These are phyloP conservation scores for Lasioglossum leucozonium DNA, from an alignment of 2,888 invertebrate species.

Conservation along the genomic window DNA sequence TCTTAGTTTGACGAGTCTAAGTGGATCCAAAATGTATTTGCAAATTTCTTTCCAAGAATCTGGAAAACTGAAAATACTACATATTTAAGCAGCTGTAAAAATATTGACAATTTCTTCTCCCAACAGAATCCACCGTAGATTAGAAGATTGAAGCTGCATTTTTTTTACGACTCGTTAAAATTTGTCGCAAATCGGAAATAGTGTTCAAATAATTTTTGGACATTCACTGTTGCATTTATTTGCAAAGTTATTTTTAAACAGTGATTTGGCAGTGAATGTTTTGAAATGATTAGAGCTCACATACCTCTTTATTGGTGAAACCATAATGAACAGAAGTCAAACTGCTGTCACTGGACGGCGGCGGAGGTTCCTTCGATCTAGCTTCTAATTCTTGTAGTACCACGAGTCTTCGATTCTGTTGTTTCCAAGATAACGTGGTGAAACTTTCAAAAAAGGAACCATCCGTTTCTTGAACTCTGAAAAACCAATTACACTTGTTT, in stretches of 20 bases:
- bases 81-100: no score
- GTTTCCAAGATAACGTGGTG: constrained; percentile 96
- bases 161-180: no score
- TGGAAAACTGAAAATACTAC: no score
- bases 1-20: no score
- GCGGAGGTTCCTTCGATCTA: constrained; percentile 87
- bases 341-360: constrained; percentile 84
- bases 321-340: constrained; percentile 79
- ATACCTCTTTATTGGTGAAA: constrained; percentile 77
- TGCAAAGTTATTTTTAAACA: background rate
- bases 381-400: constrained; percentile 91
- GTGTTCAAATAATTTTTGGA: no score
- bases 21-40: no score
- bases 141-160: no score
- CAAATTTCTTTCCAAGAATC: no score
- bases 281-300: background rate
- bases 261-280: background rate
- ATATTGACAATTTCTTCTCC: no score
- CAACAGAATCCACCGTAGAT: no score
- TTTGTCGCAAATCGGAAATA: no score
- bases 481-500: constrained; percentile 64
- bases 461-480: constrained; percentile 96
- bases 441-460: constrained; percentile 98
- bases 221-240: no score
- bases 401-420: constrained; percentile 93